A percentile compares a stretch with the other conserved stretches of the same genome.
Conservation (phyloP, 2,888 invertebrate species). For the Cyrtodaria siliqua region DNA sequence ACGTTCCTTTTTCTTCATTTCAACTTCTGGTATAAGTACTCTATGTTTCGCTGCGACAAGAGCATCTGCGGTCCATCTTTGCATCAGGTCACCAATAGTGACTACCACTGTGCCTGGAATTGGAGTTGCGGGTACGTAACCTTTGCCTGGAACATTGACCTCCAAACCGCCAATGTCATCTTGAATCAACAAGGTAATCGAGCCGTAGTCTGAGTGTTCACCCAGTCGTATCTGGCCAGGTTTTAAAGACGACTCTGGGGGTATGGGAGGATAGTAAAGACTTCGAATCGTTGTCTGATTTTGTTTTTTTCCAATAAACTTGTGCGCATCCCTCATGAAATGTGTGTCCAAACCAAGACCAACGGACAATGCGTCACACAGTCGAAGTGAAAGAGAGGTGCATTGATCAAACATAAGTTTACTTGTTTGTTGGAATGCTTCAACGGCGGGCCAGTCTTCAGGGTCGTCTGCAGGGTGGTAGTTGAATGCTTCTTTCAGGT, state of each 20-base stretch:
- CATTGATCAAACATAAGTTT: conserved; percentile 21
- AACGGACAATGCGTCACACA: conserved; percentile 32
- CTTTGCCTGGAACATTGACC: conserved; percentile 85
- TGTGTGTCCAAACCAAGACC: conserved; percentile 21
- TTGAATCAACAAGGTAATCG: conserved; percentile 71
- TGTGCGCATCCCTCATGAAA: conserved; percentile 32
- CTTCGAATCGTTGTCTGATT: conserved; percentile 26
- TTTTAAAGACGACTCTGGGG: conserved; percentile 41
- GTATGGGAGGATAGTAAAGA: conserved; percentile 40
- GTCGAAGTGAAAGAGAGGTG: conserved; percentile 15
- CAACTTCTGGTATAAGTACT: conserved; percentile 65
- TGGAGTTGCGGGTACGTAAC: conserved; percentile 92
- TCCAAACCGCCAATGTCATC: conserved; percentile 71
- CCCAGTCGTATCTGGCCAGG: conserved; percentile 70
- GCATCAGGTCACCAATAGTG: conserved; percentile 91
- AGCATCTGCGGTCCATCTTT: conserved; percentile 91
- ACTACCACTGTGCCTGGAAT: conserved; percentile 92
- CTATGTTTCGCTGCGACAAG: conserved; percentile 89
- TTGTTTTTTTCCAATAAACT: conserved; percentile 7
- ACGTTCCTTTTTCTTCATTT: conserved; percentile 19
- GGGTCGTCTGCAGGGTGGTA: conserved; percentile 32
- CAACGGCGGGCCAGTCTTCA: conserved; percentile 34
- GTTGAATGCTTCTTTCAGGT: conserved; percentile 31
- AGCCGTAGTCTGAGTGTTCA: conserved; percentile 73
- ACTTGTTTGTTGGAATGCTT: conserved; percentile 33